Percentiles rank a stretch among this genome's conserved stretches.
Evolutionary conservation across 35 echinoderm and acorn worm species (phyloP).

Genomic region (Holothuria glaberrima): DNA sequence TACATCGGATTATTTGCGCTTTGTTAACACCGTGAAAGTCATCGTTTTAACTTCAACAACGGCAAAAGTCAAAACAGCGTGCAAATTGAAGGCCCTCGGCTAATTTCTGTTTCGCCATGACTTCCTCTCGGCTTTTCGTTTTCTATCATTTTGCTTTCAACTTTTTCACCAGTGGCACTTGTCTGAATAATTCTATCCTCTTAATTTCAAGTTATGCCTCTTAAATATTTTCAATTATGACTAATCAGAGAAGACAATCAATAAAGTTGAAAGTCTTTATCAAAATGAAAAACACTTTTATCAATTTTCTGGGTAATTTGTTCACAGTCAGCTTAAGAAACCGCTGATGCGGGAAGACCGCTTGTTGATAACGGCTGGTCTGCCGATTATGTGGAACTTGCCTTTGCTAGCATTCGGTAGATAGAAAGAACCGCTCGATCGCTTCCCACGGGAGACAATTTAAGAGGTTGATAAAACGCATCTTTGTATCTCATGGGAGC

Average conservation of each 20-base stretch:
- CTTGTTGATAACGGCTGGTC: constrained; percentile 46
- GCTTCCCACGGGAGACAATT: constrained; percentile 38
- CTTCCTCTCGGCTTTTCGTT: not conserved
- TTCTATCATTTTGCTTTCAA: not conserved
- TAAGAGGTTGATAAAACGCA: constrained; percentile 17
- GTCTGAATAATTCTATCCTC: constrained; percentile 12
- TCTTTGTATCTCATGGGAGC: not conserved
- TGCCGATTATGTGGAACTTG: constrained; percentile 4
- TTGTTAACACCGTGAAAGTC: constrained; percentile 30
- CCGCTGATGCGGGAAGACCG: constrained; percentile 28
- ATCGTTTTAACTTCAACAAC: not conserved
- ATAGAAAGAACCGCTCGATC: too few species aligned
- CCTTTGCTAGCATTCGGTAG: too few species aligned
- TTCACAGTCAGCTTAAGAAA: constrained; percentile 28
- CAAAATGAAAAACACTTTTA: constrained; percentile 56
- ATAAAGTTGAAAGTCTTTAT: constrained; percentile 16
- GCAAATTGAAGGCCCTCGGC: constrained; percentile 46
- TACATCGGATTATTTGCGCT: constrained; percentile 41
- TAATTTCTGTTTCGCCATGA: constrained; percentile 6
- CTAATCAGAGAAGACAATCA: not conserved
- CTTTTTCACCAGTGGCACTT: constrained; percentile 32
- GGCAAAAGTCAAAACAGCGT: constrained; percentile 41
- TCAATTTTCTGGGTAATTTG: constrained; percentile 63
- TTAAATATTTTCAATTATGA: constrained; percentile 52
- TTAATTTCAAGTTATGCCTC: constrained; percentile 50